Evolutionary conservation across 2,888 invertebrate species (phyloP).

Genomic region (Mellilla xanthometata): DNA sequence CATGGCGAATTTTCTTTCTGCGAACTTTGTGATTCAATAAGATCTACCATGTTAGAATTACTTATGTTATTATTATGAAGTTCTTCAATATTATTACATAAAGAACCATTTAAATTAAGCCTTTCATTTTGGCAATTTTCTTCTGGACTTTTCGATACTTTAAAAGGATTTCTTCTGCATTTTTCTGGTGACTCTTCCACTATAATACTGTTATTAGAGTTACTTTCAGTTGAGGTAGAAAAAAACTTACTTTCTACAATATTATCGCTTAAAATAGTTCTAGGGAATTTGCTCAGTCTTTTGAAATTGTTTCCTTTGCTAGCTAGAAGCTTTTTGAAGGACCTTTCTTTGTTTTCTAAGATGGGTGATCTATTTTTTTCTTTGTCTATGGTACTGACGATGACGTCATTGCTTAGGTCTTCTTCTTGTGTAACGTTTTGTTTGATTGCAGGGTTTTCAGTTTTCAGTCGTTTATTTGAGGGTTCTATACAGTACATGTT

Average conservation of each 20-base stretch:
- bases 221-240: constrained; percentile 22
- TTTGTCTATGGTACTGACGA: constrained; percentile 31
- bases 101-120: background rate
- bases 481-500: constrained; percentile 72
- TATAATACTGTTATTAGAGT: constrained; percentile 38
- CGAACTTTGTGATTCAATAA: constrained; percentile 41
- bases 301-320: constrained; percentile 62
- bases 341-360: constrained; percentile 65
- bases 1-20: constrained; percentile 61
- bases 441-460: constrained; percentile 28
- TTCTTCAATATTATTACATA: background rate
- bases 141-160: constrained; percentile 12
- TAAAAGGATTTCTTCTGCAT: constrained; percentile 43
- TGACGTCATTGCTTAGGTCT: constrained; percentile 40
- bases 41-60: no score
- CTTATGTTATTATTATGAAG: background rate
- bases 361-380: constrained; percentile 65
- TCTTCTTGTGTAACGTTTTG: constrained; percentile 34
- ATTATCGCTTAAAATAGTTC: constrained; percentile 65
- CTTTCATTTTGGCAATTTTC: constrained; percentile 5
- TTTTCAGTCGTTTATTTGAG: constrained; percentile 54
- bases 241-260: constrained; percentile 85
- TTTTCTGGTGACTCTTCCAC: constrained; percentile 51
- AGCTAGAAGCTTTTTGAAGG: constrained; percentile 56
- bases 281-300: constrained; percentile 77